Evolutionary conservation across 1,140 invertebrate species (phyloP).

Genomic region (Pogonomyrmex californicus): DNA sequence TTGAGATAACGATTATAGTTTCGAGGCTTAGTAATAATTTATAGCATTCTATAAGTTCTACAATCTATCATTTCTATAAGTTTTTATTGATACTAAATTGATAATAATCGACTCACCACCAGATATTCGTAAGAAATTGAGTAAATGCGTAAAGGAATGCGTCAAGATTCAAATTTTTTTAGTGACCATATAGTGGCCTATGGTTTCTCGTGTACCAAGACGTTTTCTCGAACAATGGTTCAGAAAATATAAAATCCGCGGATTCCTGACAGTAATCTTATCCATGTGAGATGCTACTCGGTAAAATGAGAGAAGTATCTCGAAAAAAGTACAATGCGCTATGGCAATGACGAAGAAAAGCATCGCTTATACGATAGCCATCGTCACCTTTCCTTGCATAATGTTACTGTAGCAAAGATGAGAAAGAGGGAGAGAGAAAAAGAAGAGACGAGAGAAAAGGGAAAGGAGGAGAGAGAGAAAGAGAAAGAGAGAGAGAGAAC

Average conservation of each 20-base stretch:
- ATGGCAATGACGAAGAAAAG: conserved; percentile 56
- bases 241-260: conserved; percentile 42
- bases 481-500: not conserved
- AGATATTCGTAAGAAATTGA: conserved; percentile 20
- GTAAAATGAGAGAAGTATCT: conserved; percentile 40
- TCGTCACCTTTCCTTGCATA: conserved; percentile 80
- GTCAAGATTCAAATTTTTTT: conserved; percentile 38
- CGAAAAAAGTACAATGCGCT: conserved; percentile 9
- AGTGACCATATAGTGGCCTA: not conserved
- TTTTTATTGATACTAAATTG: not conserved
- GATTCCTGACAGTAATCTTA: conserved; percentile 50
- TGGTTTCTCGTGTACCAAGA: conserved; percentile 1
- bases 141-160: conserved; percentile 16
- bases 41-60: too few species aligned
- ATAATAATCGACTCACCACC: not conserved
- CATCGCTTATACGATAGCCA: conserved; percentile 72
- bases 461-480: too few species aligned
- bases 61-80: not conserved
- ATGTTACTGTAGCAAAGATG: conserved; percentile 75
- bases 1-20: not conserved
- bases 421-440: not conserved
- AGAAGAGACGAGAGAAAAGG: not conserved
- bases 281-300: conserved; percentile 46
- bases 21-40: not conserved
- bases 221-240: conserved; percentile 53